These are phyloP conservation scores for Catagonus wagneri DNA, from an alignment of 2,113 vertebrate genomes.

Conservation along the genomic window DNA sequence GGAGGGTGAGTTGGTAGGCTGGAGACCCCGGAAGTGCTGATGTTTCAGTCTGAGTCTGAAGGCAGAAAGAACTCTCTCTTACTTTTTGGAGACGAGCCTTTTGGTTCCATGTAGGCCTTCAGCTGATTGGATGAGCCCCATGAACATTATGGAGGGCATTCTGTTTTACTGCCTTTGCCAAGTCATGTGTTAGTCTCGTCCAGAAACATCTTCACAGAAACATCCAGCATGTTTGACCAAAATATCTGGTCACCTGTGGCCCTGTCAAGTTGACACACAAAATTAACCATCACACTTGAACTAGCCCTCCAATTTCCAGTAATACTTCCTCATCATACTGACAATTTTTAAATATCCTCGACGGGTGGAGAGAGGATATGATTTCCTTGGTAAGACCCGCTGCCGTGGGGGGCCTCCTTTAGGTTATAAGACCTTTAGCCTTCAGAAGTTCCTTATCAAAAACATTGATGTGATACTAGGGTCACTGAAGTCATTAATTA, in stretches of 20 bases:
- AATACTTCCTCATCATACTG: conserved; percentile 10
- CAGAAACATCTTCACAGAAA: conserved; percentile 18
- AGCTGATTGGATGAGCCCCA: not conserved
- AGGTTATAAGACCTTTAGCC: not conserved
- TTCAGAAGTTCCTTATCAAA: conserved; percentile 1
- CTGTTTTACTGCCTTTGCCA: not conserved
- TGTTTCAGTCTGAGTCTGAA: not conserved
- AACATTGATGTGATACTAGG: not conserved
- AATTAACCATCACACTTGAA: not conserved
- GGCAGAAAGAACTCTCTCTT: not conserved
- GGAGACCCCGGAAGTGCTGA: not conserved
- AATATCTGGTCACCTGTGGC: not conserved
- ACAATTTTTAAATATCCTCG: not conserved
- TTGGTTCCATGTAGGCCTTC: not conserved
- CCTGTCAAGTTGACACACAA: not conserved
- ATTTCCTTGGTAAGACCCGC: not conserved
- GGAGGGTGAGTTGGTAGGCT: not conserved
- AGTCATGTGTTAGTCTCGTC: not conserved
- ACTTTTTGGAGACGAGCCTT: not conserved
- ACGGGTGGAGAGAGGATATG: not conserved
- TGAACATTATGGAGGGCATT: not conserved
- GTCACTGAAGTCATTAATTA: conserved; percentile 6
- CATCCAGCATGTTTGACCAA: not conserved
- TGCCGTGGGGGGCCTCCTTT: not conserved
- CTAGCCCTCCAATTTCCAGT: not conserved